Evolutionary conservation across 2,888 invertebrate genomes (phyloP).

Genomic region (Chydorus sphaericus): DNA sequence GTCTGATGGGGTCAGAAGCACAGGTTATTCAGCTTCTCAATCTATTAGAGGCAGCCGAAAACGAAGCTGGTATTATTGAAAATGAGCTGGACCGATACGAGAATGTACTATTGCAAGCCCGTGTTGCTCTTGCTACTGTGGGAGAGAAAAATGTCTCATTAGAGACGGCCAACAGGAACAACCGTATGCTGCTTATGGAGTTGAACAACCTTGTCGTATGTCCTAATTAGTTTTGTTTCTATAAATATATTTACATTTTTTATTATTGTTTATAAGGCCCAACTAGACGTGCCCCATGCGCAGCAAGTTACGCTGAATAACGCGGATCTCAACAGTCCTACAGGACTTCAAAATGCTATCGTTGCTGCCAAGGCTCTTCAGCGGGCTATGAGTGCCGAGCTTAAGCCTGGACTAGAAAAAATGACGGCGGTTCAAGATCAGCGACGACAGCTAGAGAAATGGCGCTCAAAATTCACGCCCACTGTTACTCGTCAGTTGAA

Average conservation of each 20-base stretch:
- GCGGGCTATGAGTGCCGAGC: slow-evolving; percentile 52
- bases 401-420: slow-evolving; percentile 43
- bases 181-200: slow-evolving; percentile 59
- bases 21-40: slow-evolving; percentile 52
- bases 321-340: slow-evolving; percentile 50
- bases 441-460: slow-evolving; percentile 56
- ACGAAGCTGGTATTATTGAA: slow-evolving; percentile 57
- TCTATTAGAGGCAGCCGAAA: slow-evolving; percentile 60
- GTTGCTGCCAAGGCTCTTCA: slow-evolving; percentile 56
- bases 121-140: slow-evolving; percentile 79
- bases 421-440: slow-evolving; percentile 69
- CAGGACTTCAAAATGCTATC: slow-evolving; percentile 45
- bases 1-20: slow-evolving; percentile 75
- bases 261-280: slow-evolving; percentile 33
- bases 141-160: slow-evolving; percentile 79
- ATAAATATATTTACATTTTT: not conserved
- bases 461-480: slow-evolving; percentile 62
- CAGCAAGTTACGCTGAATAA: slow-evolving; percentile 52
- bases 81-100: slow-evolving; percentile 61
- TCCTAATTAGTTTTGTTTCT: slow-evolving; percentile 18
- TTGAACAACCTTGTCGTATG: slow-evolving; percentile 62
- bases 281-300: slow-evolving; percentile 50
- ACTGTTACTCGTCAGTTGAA: slow-evolving; percentile 79
- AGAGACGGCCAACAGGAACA: slow-evolving; percentile 71
- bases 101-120: slow-evolving; percentile 63